phyloP scores from a whole-genome alignment of 2,888 invertebrate species.

The Octonoba sinensis region DNA sequence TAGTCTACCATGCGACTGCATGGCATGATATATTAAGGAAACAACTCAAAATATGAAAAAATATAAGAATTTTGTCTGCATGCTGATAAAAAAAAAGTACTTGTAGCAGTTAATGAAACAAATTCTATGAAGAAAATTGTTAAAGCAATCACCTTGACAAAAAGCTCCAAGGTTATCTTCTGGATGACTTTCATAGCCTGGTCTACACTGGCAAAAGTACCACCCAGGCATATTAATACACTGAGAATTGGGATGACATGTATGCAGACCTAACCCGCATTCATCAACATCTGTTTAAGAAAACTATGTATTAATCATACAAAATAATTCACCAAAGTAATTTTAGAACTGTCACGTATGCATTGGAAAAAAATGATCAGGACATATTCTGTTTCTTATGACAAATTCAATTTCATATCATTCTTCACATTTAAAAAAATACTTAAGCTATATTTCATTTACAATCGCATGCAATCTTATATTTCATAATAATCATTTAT shows the following conservation, averaged over 20 bases:
- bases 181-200: conserved; percentile 77
- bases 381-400: not conserved
- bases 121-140: no score
- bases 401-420: no score
- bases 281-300: conserved; percentile 82
- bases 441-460: not conserved
- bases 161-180: conserved; percentile 69
- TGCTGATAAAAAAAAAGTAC: no score
- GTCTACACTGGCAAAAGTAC: conserved; percentile 87
- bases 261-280: conserved; percentile 79
- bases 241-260: conserved; percentile 82
- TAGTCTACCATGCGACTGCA: no score
- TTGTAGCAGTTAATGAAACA: no score
- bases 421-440: not conserved
- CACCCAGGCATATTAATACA: conserved; percentile 86
- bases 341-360: not conserved
- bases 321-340: not conserved
- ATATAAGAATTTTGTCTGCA: no score
- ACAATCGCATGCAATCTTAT: not conserved
- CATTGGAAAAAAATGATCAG: not conserved
- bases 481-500: no score
- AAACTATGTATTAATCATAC: not conserved
- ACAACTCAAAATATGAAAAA: no score
- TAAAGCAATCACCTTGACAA: conserved; percentile 70
- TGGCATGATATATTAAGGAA: no score